Evolutionary conservation across 2,113 vertebrate genomes (phyloP), one percentile per base, ranked within the genome.

Genomic region (Campylomormyrus tamandua): DNA sequence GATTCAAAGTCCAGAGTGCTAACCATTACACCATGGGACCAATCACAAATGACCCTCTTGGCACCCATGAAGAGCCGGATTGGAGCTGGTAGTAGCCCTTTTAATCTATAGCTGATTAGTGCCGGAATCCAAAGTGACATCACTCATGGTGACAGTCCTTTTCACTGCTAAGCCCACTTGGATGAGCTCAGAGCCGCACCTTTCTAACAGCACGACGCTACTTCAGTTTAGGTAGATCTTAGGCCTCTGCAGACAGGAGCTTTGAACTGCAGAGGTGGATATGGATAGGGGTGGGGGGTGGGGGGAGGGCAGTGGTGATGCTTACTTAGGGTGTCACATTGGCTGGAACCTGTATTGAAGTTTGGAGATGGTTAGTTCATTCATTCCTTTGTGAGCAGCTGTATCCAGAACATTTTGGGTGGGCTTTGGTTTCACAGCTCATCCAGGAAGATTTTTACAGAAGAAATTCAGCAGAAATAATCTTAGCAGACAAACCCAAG

Each of bases 1-100:
- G 96, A 96, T 96, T 96, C 96, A 96, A 96, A 96, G 96, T 96
- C 96, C 96, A 96, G 95, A 96, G 96, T 96, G 95, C 96, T 96
- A 96, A 96, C 96, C 96, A 96, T 96, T 96, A 96, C 95, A 58
- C 56, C 56, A n/a, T 58, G 56, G 56, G 21, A n/a, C 56, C 56
- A 7, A 8, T 5, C 19, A 21, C 1, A 19, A 2, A 1, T 6
- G 1, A 2, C 0, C 1, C 5, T 11, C 66, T 13, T 31, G 0
- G 3, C 27, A 74, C 0, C 10, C 5, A 11, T 35, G 66, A 35
- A 35, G 31, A 74, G 10, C 11, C 31, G 17, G 66, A 35, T 24
- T 27, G 7, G 62, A 10, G 7, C 62, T 70, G 62, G n/a, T n/a
- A 27, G 62, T 31, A 9, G 3, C 0, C 31, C 24, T 27, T 8